A percentile compares a stretch with the other conserved stretches of the same genome.
phyloP scores from a whole-genome alignment of 2,113 vertebrate species.

The Urocitellus parryii region DNA sequence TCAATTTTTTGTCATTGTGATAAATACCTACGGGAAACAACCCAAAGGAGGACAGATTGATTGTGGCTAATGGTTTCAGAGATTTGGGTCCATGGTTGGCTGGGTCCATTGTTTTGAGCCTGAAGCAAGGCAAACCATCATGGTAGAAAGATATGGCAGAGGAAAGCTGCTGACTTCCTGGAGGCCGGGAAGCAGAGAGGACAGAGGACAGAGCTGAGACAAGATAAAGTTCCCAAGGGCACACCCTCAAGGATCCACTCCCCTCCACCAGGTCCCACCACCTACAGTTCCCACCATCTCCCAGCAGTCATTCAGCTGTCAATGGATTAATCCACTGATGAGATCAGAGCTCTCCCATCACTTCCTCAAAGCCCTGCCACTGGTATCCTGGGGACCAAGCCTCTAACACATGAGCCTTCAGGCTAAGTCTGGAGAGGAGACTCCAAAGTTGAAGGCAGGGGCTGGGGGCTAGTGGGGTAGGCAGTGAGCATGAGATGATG shows the following conservation, averaged over 20 bases:
- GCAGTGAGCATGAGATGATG: background rate
- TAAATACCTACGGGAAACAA: background rate
- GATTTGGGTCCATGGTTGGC: background rate
- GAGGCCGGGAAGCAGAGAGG: background rate
- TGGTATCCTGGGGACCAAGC: too few species aligned
- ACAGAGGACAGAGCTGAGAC: background rate
- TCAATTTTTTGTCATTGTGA: background rate
- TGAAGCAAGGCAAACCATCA: background rate
- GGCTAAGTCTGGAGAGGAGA: background rate
- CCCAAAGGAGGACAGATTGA: background rate
- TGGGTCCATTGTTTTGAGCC: background rate
- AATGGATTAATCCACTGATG: too few species aligned
- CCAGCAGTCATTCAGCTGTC: too few species aligned
- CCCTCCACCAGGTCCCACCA: background rate
- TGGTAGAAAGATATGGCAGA: background rate
- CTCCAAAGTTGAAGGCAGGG: background rate
- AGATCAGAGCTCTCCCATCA: too few species aligned
- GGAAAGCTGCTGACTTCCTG: background rate
- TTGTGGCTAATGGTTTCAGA: background rate
- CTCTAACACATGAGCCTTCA: too few species aligned
- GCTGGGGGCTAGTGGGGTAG: too few species aligned
- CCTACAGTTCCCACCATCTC: too few species aligned
- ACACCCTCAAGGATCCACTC: background rate
- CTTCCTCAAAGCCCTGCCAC: too few species aligned
- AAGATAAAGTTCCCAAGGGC: background rate